Percentiles rank a stretch among this genome's conserved stretches.
Evolutionary conservation across 2,888 invertebrate genomes (phyloP).

Genomic region (Ichneumoninae sp.): DNA sequence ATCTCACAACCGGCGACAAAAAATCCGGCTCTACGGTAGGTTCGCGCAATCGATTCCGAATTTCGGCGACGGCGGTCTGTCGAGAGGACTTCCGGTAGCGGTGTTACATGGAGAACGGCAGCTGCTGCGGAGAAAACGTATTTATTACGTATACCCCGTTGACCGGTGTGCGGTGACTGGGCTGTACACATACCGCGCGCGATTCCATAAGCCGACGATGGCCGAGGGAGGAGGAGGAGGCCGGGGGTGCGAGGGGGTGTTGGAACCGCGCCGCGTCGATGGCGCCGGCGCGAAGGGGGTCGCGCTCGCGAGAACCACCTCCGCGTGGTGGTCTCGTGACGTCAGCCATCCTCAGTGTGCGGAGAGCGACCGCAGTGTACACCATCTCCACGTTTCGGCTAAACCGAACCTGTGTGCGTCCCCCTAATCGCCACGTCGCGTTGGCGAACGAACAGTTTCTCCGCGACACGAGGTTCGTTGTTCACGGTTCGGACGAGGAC

Average conservation of each 20-base stretch:
- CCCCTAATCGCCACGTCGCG: constrained; percentile 21
- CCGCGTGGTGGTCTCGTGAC: constrained; percentile 84
- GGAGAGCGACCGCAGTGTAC: constrained; percentile 84
- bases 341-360: constrained; percentile 83
- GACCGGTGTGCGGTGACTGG: constrained; percentile 19
- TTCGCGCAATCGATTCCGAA: background rate
- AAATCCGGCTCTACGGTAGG: background rate
- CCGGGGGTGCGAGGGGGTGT: constrained; percentile 39
- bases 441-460: constrained; percentile 26
- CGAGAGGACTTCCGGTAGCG: background rate
- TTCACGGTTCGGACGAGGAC: background rate
- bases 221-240: constrained; percentile 34
- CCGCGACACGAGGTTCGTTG: constrained; percentile 4
- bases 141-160: constrained; percentile 32
- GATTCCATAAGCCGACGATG: constrained; percentile 28
- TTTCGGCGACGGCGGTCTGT: background rate
- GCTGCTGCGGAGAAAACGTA: constrained; percentile 13
- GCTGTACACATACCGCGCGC: constrained; percentile 38
- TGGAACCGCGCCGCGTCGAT: constrained; percentile 62
- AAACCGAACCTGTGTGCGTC: constrained; percentile 31
- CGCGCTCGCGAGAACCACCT: constrained; percentile 80
- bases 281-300: constrained; percentile 80
- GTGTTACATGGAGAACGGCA: constrained; percentile 1
- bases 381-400: constrained; percentile 79
- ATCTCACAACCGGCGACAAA: background rate